Evolutionary conservation across 2,113 vertebrate species (phyloP), one percentile per base, ranked within the genome.

Genomic region (Phylloscopus trochiloides): DNA sequence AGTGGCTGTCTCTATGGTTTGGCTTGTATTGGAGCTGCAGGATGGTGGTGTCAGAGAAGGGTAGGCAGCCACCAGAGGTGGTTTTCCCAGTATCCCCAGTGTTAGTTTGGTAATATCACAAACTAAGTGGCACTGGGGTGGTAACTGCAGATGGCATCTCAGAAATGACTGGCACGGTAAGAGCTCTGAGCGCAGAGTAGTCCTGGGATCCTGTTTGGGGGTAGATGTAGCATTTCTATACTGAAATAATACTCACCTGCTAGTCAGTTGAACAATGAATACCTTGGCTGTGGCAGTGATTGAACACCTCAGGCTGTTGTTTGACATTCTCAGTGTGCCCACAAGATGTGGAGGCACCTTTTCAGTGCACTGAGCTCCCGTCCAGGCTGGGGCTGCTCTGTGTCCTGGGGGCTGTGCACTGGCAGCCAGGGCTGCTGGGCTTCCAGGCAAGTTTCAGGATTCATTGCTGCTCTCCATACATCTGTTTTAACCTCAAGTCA

Each of bases 401-500:
- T 7, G 52, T 22, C 4, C 68, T 40, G 51, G 1, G 6, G 28
- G 42, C 71, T 48, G 34, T 7, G 28, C 9, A 15, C 50, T 14
- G 4, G 29, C 19, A 84, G 59, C 42, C 28, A 17, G 36, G 28
- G 38, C 65, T 76, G 42, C 71, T 81, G 63, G 5, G 9, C 63
- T 87, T 63, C 42, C 61, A 80, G 80, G 67, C 40, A 55, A 45
- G 52, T 72, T 79, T 76, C 67, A 80, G 58, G 57, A 88, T 79
- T 72, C 58, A 29, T 61, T 61, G 45, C 66, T 79, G 50, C 38
- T 82, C 58, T 73, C 40, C 55, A 40, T 61, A 20, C 22, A 51
- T 59, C 81, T 72, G 22, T 43, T 92, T 86, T 88, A 93, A 92
- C 88, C 88, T 66, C 50, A 52, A 79, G 83, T 62, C 66, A 57